Evolutionary conservation across 2,113 vertebrate species (phyloP).

Genomic region (Cervus canadensis): DNA sequence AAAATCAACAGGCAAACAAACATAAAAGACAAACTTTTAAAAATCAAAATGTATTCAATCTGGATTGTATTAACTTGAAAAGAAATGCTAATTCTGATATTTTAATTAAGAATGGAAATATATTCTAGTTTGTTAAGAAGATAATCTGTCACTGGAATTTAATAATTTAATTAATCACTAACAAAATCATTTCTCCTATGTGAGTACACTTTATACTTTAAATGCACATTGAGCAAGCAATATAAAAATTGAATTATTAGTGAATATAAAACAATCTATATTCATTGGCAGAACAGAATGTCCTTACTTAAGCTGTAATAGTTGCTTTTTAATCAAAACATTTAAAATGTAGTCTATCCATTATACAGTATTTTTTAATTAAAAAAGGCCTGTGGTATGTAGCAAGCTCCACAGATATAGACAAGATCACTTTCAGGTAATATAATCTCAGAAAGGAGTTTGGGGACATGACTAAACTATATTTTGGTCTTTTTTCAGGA

Average conservation of each 20-base stretch:
- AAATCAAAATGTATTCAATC: neutral
- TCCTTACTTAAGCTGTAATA: neutral
- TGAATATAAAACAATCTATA: neutral
- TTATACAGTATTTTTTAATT: neutral
- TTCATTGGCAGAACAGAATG: neutral
- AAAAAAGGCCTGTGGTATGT: neutral
- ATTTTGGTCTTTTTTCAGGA: neutral
- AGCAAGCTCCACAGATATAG: neutral
- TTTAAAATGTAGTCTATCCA: neutral
- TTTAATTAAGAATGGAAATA: neutral
- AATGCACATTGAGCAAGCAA: neutral
- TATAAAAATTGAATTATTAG: neutral
- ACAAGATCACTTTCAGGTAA: neutral
- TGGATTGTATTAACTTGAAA: neutral
- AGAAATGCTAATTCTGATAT: neutral
- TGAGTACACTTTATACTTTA: neutral
- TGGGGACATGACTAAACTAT: neutral
- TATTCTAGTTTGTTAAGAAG: neutral
- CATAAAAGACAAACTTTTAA: neutral
- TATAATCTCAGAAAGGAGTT: neutral
- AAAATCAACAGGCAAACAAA: neutral
- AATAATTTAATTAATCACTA: neutral
- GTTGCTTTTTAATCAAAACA: neutral
- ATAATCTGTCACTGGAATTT: neutral
- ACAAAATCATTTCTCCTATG: neutral